Conservation (phyloP, 2,797 vertebrate species). For the Molossus molossus region DNA sequence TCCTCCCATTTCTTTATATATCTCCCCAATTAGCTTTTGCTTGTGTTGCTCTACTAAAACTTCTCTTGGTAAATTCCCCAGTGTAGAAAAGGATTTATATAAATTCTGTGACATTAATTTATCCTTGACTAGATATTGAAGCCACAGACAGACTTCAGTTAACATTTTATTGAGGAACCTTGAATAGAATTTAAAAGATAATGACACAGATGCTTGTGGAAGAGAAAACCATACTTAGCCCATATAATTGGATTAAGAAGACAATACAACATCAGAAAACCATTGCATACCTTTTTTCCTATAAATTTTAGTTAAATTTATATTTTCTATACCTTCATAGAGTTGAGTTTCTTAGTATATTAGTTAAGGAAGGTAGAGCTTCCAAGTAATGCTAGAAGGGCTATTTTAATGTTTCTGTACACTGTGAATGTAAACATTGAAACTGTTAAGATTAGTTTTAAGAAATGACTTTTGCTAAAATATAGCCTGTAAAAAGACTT, state of each 20-base stretch:
- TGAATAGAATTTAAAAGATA: neutral
- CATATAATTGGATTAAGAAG: neutral
- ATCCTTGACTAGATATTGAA: slow-evolving; percentile 34
- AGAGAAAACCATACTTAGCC: neutral
- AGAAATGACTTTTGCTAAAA: slow-evolving; percentile 40
- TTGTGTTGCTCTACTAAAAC: neutral
- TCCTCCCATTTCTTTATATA: neutral
- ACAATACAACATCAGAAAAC: neutral
- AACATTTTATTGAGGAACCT: neutral
- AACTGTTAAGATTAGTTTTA: neutral
- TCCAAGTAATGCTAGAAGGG: neutral
- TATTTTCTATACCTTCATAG: neutral
- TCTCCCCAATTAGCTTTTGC: slow-evolving; percentile 20
- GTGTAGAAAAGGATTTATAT: neutral
- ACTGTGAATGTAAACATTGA: slow-evolving; percentile 6
- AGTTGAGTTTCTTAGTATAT: neutral
- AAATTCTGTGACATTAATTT: slow-evolving; percentile 10
- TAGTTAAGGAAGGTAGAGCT: neutral
- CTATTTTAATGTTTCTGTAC: slow-evolving; percentile 21
- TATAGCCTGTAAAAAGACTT: slow-evolving; percentile 7
- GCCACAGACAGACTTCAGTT: neutral
- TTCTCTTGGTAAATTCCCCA: neutral
- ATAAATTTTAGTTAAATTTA: slow-evolving; percentile 48
- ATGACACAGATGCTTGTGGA: slow-evolving; percentile 16
- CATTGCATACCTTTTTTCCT: neutral